Base-by-base conservation (phyloP, 2,888 invertebrate genomes). In the Agelastica alni region DNA sequence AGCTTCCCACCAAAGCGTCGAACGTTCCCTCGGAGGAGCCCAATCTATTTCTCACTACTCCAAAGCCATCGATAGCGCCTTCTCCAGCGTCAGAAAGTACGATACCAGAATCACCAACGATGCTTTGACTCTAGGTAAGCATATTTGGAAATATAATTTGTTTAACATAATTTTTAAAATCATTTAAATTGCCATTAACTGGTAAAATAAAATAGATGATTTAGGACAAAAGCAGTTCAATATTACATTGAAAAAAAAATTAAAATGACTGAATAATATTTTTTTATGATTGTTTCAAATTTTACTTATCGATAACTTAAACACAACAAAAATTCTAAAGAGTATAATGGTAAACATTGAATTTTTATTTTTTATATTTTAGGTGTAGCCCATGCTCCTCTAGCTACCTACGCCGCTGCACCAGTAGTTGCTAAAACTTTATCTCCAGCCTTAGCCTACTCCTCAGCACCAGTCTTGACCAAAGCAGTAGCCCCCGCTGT, bases 21-120 rank as follows among this genome's bases (percentile, higher is more conserved):
- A 82, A 49, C 79, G 84, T 56, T 81, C 83, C 16, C 78, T 81
- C 56, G 84, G 81, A 55, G 81, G 75, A 46, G 81, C 81, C 65
- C 76, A 78, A 53, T 79, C 79, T 32, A 79, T 84, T 3, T 83
- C 84, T 49, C 59, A 62, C 39, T 70, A 69, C 60, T 79, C 81
- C 64, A 85, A 84, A 73, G 80, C 81, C 47, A 80, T 82, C 20
- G 81, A 83, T 67, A 81, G 82, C 44, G 80, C 83, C 49, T 83
- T 81, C 77, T 82, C 83, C 60, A 83, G 80, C 68, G 81, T 83
- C 22, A 80, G 82, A 70, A 84, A 84, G 74, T 78, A 76, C 72
- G 82, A 84, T 59, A 81, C 82, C 43, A 80, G 83, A 61, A 75
- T 81, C 72, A 81, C 79, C 74, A 83, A 82, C 67, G 83, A 84